Evolutionary conservation across 2,888 invertebrate genomes (phyloP).

Genomic region (Lasiommata megera): DNA sequence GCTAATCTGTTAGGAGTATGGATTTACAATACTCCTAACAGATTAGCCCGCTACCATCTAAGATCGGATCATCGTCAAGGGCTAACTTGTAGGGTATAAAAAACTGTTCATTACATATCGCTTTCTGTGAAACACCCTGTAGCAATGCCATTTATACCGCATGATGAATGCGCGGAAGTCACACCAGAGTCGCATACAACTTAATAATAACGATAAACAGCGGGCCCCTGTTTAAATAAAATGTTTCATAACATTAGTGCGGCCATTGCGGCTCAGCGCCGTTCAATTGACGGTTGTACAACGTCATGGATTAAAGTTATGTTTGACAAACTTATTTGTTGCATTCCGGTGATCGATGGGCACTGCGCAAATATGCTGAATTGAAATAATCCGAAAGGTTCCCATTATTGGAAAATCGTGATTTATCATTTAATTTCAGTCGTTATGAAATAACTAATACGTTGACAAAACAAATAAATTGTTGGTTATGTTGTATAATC

Average conservation of each 20-base stretch:
- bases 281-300: conserved; percentile 46
- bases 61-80: too few relatives aligned
- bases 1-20: too few relatives aligned
- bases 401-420: conserved; percentile 4
- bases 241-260: conserved; percentile 72
- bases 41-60: too few relatives aligned
- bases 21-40: too few relatives aligned
- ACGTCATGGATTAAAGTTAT: conserved; percentile 56
- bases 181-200: conserved; percentile 70
- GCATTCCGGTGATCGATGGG: conserved; percentile 60
- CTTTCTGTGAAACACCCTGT: background rate
- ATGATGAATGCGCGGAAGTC: conserved; percentile 74
- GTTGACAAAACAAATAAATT: too few relatives aligned
- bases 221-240: conserved; percentile 65
- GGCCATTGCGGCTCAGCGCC: conserved; percentile 67
- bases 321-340: conserved; percentile 68
- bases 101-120: too few relatives aligned
- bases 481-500: too few relatives aligned
- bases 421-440: conserved; percentile 25
- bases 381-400: conserved; percentile 7
- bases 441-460: background rate
- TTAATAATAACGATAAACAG: conserved; percentile 75
- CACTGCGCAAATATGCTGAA: conserved; percentile 37
- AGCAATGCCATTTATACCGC: conserved; percentile 39
- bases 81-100: too few relatives aligned